Base-by-base conservation (phyloP, 2,888 invertebrate species). In the Galeopsomyia nigrocyanea region DNA sequence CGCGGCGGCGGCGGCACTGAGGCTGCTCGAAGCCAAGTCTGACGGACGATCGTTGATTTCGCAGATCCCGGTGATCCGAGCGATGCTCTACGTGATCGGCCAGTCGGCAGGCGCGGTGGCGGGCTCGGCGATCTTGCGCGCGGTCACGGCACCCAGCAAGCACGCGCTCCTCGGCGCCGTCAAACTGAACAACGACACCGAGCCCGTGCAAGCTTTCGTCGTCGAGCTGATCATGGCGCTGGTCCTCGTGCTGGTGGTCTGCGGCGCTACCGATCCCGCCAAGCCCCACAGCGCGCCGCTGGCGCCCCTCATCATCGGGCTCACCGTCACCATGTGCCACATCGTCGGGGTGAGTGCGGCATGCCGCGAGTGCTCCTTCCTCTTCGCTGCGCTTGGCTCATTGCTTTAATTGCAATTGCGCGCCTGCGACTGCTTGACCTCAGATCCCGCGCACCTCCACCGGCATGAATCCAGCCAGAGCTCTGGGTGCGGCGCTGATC, bases 391-490 rank as follows among this genome's bases (percentile, higher is more conserved):
- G n/a, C n/a, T n/a, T n/a, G n/a, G n/a, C n/a, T n/a, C n/a, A n/a
- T n/a, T n/a, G n/a, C n/a, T n/a, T n/a, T n/a, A n/a, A n/a, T n/a
- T n/a, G n/a, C 6, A 51, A n/a, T 51, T 51, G 17, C 51, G 51
- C 5, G 51, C 51, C 16, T 17, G 31, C 31, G 7, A 5, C 26
- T 5, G 26, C 26, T 26, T 26, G n/a, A 39, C n/a, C n/a, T 61
- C 84, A 90, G 90, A 84, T 90, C 49, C 87, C 87, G 51, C 88
- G 88, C 79, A 96, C 97, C 13, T 95, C 96, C 57, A 91, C 96
- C 51, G 94, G 96, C 80, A 96, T 97, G 96, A 97, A 97, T 88
- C 96, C 97, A 0, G 97, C 97, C 0, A 90, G 97, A 75, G 93
- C 94, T 73, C 91, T 97, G 82, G 97, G 97, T 72, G 94, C 95